phyloP scores from a whole-genome alignment of 2,797 vertebrate genomes.

The Lacerta bilineata region DNA sequence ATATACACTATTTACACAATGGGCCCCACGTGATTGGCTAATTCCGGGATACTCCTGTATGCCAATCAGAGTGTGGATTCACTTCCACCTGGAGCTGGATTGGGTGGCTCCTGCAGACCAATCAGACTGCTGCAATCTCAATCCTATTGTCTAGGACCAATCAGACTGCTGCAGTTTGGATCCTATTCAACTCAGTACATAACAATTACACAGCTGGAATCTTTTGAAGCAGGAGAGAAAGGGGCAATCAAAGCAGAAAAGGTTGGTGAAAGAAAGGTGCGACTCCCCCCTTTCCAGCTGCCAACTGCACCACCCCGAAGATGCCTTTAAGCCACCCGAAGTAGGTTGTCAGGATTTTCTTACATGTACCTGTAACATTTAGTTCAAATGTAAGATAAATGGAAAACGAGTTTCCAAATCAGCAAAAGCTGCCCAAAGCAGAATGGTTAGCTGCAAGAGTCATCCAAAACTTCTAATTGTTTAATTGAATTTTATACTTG shows the following conservation, averaged over 20 bases:
- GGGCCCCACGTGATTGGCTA: too few relatives aligned
- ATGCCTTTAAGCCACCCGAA: neutral
- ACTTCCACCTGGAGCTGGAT: too few relatives aligned
- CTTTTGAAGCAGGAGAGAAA: neutral
- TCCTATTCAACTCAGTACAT: too few relatives aligned
- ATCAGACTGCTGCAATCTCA: too few relatives aligned
- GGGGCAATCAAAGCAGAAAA: neutral
- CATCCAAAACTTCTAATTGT: neutral
- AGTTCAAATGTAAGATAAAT: neutral
- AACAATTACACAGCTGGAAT: neutral
- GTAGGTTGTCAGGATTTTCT: neutral
- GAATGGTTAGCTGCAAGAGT: neutral
- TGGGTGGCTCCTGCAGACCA: too few relatives aligned
- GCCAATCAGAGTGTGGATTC: too few relatives aligned
- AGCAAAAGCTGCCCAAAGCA: neutral
- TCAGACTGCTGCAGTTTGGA: too few relatives aligned
- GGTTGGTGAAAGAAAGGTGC: neutral
- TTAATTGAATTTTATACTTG: too few relatives aligned
- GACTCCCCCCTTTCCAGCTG: neutral
- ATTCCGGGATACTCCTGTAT: too few relatives aligned
- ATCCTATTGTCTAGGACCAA: too few relatives aligned
- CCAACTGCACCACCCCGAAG: neutral
- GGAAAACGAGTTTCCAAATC: neutral
- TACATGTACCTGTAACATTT: neutral
- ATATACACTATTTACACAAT: too few relatives aligned